Percentiles rank a stretch among this genome's conserved stretches.
These are phyloP conservation scores for Carabus problematicus DNA, from an alignment of 2,888 invertebrate genomes.

Conservation along the genomic window DNA sequence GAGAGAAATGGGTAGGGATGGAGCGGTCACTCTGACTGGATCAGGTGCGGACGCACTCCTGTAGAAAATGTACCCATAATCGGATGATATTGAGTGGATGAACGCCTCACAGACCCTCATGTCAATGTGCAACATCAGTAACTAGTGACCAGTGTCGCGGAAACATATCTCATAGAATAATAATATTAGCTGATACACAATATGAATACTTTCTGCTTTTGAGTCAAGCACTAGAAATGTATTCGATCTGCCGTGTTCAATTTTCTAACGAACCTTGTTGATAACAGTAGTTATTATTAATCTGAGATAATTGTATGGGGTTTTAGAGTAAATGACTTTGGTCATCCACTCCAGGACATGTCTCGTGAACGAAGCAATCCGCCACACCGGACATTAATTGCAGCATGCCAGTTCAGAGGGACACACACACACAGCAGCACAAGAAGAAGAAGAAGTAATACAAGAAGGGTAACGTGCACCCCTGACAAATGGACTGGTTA, in stretches of 20 bases:
- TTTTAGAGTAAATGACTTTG: constrained; percentile 32
- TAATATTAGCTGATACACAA: too few species aligned
- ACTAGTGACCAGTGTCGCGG: too few species aligned
- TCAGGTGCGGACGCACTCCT: constrained; percentile 51
- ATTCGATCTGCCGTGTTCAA: too few species aligned
- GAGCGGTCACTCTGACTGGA: constrained; percentile 45
- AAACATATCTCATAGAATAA: too few species aligned
- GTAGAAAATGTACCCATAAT: constrained; percentile 52
- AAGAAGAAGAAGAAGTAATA: constrained; percentile 17
- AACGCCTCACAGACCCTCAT: constrained; percentile 36
- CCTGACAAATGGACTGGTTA: constrained; percentile 22
- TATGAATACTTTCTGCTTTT: too few species aligned
- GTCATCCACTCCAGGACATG: constrained; percentile 4
- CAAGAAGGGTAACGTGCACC: constrained; percentile 3
- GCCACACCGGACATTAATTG: constrained; percentile 36
- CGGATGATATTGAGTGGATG: constrained; percentile 52
- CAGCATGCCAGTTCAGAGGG: constrained; percentile 13
- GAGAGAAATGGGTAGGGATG: neutral
- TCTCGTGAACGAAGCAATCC: constrained; percentile 32
- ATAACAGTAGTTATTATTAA: too few species aligned
- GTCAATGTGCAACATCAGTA: neutral
- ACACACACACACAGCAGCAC: constrained; percentile 25
- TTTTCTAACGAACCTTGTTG: too few species aligned
- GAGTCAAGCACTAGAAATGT: too few species aligned
- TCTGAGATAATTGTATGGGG: neutral